Base-by-base conservation (phyloP, 1,140 invertebrate genomes). In the Gonatopus flavifemur region DNA sequence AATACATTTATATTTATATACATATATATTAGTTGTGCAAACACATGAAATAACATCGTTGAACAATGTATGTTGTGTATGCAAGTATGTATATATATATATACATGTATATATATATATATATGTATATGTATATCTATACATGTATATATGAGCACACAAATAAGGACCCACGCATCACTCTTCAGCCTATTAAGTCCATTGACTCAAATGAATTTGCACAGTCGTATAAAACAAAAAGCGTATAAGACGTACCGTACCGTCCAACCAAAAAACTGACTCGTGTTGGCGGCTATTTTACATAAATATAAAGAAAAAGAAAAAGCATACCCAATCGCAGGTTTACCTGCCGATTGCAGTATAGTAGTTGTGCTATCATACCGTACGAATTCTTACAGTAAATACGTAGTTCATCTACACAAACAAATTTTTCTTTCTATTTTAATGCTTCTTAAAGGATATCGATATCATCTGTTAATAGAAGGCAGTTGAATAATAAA, bases 241-340 rank as follows among this genome's bases (percentile, higher is more conserved):
- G n/a, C n/a, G n/a, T n/a, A 25, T 59, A 35, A 43, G 22, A 28
- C 21, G 21, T 5, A 45, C 22, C 52, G 46, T 61, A 44, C 42
- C 44, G 46, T 56, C 51, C 33, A 51, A 43, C 39, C 37, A 51
- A 51, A 35, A 32, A 33, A 38, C 30, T 49, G 50, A 61, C 50
- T 57, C 55, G 59, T 61, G 41, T 52, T 60, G 59, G 59, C 58
- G 55, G 43, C 60, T 55, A 59, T 39, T n/a, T 46, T 51, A 22
- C 6, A 31, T 45, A 52, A 49, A 49, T 52, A 37, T 20, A 52
- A 33, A 13, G 39, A 6, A 21, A 40, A 37, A 13, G 8, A 35
- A 56, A 33, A 49, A 33, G 42, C 16, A n/a, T n/a, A n/a, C n/a
- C n/a, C n/a, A n/a, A n/a, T n/a, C n/a, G n/a, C n/a, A n/a, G n/a